Percentiles rank a stretch among this genome's conserved stretches.
These are phyloP conservation scores for Pseudachorutes palmiensis DNA, from an alignment of 1,140 invertebrate species.

Conservation along the genomic window DNA sequence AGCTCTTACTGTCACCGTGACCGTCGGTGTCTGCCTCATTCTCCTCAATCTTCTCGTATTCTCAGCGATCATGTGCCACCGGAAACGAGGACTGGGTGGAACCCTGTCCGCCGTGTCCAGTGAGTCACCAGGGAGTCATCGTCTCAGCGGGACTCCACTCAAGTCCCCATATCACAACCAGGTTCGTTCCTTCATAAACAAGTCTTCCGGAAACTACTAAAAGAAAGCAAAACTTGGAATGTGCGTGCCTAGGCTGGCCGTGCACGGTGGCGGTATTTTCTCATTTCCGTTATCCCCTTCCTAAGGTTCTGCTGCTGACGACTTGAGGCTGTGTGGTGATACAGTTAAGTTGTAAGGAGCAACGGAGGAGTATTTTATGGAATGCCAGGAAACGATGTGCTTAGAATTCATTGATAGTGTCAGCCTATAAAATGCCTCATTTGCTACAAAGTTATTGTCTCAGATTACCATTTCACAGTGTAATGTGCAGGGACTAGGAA, in stretches of 20 bases:
- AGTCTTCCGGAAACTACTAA: background rate
- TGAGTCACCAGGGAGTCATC: conserved; percentile 21
- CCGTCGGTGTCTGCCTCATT: conserved; percentile 69
- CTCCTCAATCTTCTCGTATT: conserved; percentile 89
- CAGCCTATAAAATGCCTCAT: conserved; percentile 8
- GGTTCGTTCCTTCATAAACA: conserved; percentile 34
- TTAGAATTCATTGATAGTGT: conserved; percentile 11
- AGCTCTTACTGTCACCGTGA: conserved; percentile 82
- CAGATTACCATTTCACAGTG: background rate
- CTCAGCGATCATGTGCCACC: conserved; percentile 85
- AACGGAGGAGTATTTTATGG: background rate
- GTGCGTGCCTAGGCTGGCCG: too few relatives aligned
- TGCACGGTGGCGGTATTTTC: background rate
- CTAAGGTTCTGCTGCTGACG: too few relatives aligned
- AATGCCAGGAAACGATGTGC: background rate
- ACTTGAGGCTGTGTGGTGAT: too few relatives aligned
- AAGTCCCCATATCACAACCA: conserved; percentile 39
- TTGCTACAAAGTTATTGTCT: conserved; percentile 3
- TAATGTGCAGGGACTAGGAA: background rate
- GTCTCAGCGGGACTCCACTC: conserved; percentile 26
- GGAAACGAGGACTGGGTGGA: conserved; percentile 57
- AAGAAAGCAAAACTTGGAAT: conserved; percentile 2
- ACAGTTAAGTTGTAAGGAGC: background rate
- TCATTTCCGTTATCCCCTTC: background rate
- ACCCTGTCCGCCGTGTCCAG: conserved; percentile 51